Conservation (phyloP, 2,797 vertebrate species). For the Acestrorhynchus altus region DNA sequence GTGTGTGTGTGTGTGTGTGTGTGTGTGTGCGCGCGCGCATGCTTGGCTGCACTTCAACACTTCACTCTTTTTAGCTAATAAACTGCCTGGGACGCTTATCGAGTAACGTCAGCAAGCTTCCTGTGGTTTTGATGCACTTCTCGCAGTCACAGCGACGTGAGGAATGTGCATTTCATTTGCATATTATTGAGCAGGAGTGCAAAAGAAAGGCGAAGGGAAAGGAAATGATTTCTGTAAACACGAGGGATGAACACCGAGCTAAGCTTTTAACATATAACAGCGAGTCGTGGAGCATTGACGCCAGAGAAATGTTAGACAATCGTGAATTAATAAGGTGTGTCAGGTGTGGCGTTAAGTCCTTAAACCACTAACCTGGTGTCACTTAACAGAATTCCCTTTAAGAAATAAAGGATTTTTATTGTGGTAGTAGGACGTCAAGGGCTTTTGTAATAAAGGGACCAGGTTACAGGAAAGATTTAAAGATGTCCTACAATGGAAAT, state of each 20-base stretch:
- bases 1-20: too few species aligned
- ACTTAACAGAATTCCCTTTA: not conserved
- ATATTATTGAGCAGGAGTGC: slow-evolving; percentile 14
- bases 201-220: slow-evolving; percentile 14
- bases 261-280: slow-evolving; percentile 22
- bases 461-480: not conserved
- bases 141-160: slow-evolving; percentile 7
- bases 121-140: not conserved
- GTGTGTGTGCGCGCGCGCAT: not conserved
- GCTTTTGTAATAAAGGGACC: not conserved
- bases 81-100: slow-evolving; percentile 3
- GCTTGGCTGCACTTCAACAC: not conserved
- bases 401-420: not conserved
- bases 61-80: slow-evolving; percentile 1
- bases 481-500: too few species aligned
- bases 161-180: slow-evolving; percentile 13
- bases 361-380: not conserved
- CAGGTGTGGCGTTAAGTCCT: slow-evolving; percentile 25
- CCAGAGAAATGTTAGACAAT: slow-evolving; percentile 24
- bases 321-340: slow-evolving; percentile 1
- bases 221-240: slow-evolving; percentile 4
- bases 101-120: slow-evolving; percentile 5
- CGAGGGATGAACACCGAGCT: not conserved
- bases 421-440: not conserved
- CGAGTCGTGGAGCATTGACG: slow-evolving; percentile 18